These are phyloP conservation scores for Labia minor DNA, from an alignment of 2,888 invertebrate species.

Conservation along the genomic window DNA sequence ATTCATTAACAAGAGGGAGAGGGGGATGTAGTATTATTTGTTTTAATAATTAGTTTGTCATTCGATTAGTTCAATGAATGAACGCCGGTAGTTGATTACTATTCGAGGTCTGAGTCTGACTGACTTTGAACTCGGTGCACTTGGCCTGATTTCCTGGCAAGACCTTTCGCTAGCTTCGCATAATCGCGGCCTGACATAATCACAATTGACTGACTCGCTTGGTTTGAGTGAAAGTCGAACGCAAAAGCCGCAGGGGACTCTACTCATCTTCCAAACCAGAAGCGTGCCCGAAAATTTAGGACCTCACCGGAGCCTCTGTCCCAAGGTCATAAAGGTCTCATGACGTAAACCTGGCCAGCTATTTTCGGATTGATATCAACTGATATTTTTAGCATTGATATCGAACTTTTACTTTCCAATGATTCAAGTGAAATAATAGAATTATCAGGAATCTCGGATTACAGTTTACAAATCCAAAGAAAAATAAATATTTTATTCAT, in stretches of 20 bases:
- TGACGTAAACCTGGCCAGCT: no score
- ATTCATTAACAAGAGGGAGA: no score
- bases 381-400: neutral
- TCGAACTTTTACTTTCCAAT: neutral
- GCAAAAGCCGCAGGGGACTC: neutral
- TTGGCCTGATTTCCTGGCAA: neutral
- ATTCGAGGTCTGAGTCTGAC: slow-evolving; percentile 1
- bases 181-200: slow-evolving; percentile 1
- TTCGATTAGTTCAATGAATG: neutral
- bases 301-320: no score
- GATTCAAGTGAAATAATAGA: neutral
- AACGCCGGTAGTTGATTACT: neutral
- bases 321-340: no score
- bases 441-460: no score
- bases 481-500: no score
- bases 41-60: neutral
- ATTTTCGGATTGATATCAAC: no score
- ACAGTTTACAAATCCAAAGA: no score
- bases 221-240: neutral
- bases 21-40: neutral
- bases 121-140: slow-evolving; percentile 2
- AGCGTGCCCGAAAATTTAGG: no score
- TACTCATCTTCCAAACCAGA: no score
- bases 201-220: neutral
- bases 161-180: neutral